These are phyloP conservation scores for Caradrina kadenii DNA, from an alignment of 2,888 invertebrate genomes.

Conservation along the genomic window DNA sequence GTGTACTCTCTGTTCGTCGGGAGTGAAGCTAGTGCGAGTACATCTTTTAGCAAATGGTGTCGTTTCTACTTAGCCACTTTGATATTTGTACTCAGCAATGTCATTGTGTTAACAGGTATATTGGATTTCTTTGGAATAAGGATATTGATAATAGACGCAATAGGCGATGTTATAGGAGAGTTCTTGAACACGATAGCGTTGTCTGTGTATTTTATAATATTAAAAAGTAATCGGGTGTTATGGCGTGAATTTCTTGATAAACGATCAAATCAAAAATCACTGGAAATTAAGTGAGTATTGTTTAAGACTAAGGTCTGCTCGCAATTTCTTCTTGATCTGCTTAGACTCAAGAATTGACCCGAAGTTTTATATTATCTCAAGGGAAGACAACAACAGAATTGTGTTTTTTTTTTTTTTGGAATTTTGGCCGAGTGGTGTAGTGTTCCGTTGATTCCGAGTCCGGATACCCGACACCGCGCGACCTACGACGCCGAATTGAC, in stretches of 20 bases:
- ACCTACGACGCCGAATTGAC: too few relatives aligned
- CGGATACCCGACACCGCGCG: too few relatives aligned
- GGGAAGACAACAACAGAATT: too few relatives aligned
- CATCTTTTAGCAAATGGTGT: conserved; percentile 3
- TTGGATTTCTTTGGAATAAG: neutral
- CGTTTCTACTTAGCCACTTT: conserved; percentile 21
- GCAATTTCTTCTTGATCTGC: too few relatives aligned
- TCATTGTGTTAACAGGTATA: neutral
- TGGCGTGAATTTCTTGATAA: conserved; percentile 21
- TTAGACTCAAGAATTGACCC: too few relatives aligned
- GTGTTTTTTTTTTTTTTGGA: too few relatives aligned
- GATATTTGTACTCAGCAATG: conserved; percentile 8
- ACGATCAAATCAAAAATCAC: neutral
- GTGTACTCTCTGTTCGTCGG: neutral
- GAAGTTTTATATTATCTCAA: too few relatives aligned
- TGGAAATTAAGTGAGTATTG: neutral
- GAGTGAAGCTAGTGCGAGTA: neutral
- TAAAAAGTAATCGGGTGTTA: conserved; percentile 16
- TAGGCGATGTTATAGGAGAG: conserved; percentile 6
- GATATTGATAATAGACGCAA: neutral
- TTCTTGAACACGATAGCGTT: conserved; percentile 12
- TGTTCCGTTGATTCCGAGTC: too few relatives aligned
- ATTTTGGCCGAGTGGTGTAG: too few relatives aligned
- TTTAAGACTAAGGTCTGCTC: too few relatives aligned
- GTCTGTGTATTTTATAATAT: conserved; percentile 10